Evolutionary conservation across 2,888 invertebrate species (phyloP).

Genomic region (Parascotia fuliginaria): DNA sequence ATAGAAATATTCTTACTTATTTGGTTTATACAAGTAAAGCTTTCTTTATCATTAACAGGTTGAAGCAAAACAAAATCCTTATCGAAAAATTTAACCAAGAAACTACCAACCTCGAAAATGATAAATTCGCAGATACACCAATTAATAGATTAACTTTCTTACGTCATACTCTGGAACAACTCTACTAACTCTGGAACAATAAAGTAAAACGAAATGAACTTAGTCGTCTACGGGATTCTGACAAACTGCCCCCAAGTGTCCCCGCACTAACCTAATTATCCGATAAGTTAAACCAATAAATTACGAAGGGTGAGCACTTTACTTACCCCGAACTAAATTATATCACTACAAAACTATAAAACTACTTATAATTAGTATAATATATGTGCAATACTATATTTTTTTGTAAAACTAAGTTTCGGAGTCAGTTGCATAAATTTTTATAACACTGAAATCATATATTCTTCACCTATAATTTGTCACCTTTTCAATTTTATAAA

Average conservation of each 20-base stretch:
- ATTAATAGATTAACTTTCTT: slow-evolving; percentile 14
- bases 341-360: slow-evolving; percentile 4
- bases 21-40: no score
- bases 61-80: no score
- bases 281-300: slow-evolving; percentile 71
- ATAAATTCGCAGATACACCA: not conserved
- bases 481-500: no score
- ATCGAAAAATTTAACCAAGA: no score
- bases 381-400: no score
- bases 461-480: no score
- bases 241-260: slow-evolving; percentile 74
- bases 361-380: not conserved
- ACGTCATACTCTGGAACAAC: slow-evolving; percentile 18
- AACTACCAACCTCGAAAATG: no score
- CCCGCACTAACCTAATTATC: slow-evolving; percentile 72
- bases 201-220: slow-evolving; percentile 51
- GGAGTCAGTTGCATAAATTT: no score
- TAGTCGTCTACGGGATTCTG: slow-evolving; percentile 56
- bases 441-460: no score
- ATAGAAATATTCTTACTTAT: no score
- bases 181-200: slow-evolving; percentile 38
- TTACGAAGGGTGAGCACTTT: slow-evolving; percentile 44
- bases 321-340: slow-evolving; percentile 33
- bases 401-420: no score
- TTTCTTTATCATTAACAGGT: no score